Conservation (phyloP, 2,113 vertebrate species). For the Gymnobelideus leadbeateri region DNA sequence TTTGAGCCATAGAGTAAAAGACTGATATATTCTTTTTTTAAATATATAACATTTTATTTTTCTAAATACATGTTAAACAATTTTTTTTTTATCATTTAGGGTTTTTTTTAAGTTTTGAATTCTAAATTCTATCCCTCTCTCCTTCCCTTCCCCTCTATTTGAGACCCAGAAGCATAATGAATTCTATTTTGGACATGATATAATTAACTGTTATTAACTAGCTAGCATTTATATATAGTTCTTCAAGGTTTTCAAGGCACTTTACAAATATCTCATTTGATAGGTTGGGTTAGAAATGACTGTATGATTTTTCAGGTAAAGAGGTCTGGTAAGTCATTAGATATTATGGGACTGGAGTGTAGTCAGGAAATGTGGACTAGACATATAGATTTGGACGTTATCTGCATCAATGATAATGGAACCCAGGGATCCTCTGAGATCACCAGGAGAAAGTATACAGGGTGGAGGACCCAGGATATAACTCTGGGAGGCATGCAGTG, state of each 20-base stretch:
- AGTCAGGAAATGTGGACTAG: background rate
- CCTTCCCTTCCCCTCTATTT: too few relatives aligned
- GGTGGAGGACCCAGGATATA: background rate
- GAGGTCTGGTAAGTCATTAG: background rate
- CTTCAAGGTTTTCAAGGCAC: background rate
- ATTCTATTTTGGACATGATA: background rate
- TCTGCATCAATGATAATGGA: background rate
- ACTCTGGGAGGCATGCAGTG: background rate
- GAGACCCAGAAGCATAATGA: background rate
- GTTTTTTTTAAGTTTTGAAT: too few relatives aligned
- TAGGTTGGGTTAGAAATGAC: background rate
- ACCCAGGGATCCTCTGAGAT: background rate
- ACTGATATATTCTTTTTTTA: background rate
- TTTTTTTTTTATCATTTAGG: too few relatives aligned
- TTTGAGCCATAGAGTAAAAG: background rate
- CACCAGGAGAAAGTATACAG: background rate
- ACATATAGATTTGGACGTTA: background rate
- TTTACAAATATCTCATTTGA: background rate
- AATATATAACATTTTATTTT: too few relatives aligned
- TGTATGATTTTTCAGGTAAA: background rate
- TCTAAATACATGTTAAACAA: too few relatives aligned
- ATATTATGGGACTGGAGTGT: background rate
- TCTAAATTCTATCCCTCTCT: too few relatives aligned
- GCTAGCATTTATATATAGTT: background rate
- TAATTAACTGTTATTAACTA: background rate